Evolutionary conservation across 2,888 invertebrate species (phyloP), one percentile per base, ranked within the genome.

Genomic region (Acanthosepion pharaonis): DNA sequence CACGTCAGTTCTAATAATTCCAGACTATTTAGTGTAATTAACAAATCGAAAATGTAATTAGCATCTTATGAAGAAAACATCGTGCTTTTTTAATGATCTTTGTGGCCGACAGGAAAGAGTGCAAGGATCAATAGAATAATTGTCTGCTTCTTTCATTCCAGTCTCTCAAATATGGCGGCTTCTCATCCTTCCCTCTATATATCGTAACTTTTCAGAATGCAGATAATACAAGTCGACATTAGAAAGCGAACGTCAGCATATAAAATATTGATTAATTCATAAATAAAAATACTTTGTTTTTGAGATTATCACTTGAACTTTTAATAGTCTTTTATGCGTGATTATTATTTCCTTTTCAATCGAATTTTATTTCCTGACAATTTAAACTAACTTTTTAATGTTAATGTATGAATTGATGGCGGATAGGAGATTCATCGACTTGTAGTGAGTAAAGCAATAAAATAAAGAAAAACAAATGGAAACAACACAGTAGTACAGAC

Each of bases 21-120:
- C 78, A 78, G 78, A 78, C 78, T n/a, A 78, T 78, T 78, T 78
- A 78, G 78, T 78, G 78, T 78, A 78, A 78, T 78, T 78, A 78
- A 78, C n/a, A 78, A 78, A 78, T 78, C 28, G n/a, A 78, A 78
- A 78, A 78, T 78, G 78, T 78, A 78, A 78, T 78, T 78, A 78
- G 78, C 78, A 9, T 78, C 78, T n/a, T 8, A 8, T 23, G 64
- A 64, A 64, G 64, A 28, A 64, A 64, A 64, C 78, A 28, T n/a
- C 15, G 9, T 28, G 25, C 15, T 28, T 64, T 78, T 78, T n/a
- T n/a, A 78, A 78, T 78, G 28, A 78, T 78, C 78, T 78, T 78
- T 78, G n/a, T n/a, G 11, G 78, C 78, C 78, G 78, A 78, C n/a
- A 78, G n/a, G 78, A 78, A 78, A n/a, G 64, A 8, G n/a, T 11